A percentile compares a stretch with the other conserved stretches of the same genome.
Conservation (phyloP, 1,140 invertebrate genomes). For the Musca vetustissima region DNA sequence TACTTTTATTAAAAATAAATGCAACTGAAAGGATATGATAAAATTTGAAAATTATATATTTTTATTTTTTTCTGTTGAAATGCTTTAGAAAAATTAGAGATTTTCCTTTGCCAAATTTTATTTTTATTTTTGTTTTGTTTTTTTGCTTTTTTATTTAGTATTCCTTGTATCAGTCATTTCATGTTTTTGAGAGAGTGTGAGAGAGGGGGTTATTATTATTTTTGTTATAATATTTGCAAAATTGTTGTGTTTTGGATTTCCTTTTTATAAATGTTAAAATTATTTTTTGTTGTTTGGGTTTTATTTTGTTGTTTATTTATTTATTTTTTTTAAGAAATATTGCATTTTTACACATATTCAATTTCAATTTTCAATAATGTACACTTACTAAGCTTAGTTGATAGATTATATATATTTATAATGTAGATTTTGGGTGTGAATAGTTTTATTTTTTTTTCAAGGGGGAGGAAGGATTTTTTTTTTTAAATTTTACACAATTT, state of each 20-base stretch:
- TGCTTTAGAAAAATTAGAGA: no score
- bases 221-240: slow-evolving; percentile 14
- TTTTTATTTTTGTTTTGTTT: background rate
- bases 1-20: slow-evolving; percentile 5
- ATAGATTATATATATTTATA: background rate
- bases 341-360: slow-evolving; percentile 20
- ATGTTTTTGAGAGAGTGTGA: background rate
- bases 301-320: no score
- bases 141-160: slow-evolving; percentile 8
- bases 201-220: background rate
- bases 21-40: slow-evolving; percentile 3
- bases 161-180: slow-evolving; percentile 23
- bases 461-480: background rate
- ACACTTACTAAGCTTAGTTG: slow-evolving; percentile 20
- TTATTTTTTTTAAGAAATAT: slow-evolving; percentile 10
- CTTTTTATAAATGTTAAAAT: slow-evolving; percentile 17
- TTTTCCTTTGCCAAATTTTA: background rate
- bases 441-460: background rate
- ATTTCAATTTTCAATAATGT: slow-evolving; percentile 8
- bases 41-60: background rate
- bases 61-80: no score
- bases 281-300: slow-evolving; percentile 14
- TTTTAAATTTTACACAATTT: slow-evolving; percentile 17
- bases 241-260: background rate
- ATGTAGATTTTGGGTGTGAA: background rate